phyloP scores from a whole-genome alignment of 1,140 invertebrate genomes.

The Aleiodes sp. region DNA sequence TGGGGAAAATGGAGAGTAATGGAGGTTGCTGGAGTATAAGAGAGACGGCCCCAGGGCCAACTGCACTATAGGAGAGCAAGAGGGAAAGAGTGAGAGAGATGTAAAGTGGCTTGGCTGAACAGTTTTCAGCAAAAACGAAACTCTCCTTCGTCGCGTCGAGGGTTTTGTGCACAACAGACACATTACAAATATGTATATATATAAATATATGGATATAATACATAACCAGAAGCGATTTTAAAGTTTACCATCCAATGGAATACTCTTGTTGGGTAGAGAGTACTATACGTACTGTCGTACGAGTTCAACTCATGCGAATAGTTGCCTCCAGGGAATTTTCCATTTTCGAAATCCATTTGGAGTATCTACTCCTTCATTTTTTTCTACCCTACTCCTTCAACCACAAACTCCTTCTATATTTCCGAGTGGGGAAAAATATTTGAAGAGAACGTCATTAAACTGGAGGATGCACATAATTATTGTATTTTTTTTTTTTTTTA shows the following conservation, averaged over 20 bases:
- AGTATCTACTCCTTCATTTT: not conserved
- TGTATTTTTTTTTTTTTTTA: too few species aligned
- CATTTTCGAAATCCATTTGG: not conserved
- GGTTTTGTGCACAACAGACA: not conserved
- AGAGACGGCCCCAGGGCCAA: not conserved
- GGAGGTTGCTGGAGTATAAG: not conserved
- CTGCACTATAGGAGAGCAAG: not conserved
- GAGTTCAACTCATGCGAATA: constrained; percentile 7
- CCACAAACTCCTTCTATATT: not conserved
- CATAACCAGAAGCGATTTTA: constrained; percentile 13
- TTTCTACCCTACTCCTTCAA: not conserved
- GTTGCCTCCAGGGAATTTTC: constrained; percentile 5
- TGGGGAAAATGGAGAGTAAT: not conserved
- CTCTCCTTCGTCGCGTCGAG: not conserved
- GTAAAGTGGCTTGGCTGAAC: not conserved
- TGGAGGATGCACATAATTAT: too few species aligned
- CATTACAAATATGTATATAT: constrained; percentile 9
- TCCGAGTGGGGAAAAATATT: too few species aligned
- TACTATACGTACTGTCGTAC: too few species aligned
- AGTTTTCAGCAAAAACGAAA: not conserved
- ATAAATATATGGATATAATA: too few species aligned
- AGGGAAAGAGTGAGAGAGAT: not conserved
- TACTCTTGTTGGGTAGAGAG: not conserved
- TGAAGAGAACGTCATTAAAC: too few species aligned
- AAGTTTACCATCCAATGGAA: constrained; percentile 5